A percentile compares a stretch with the other conserved stretches of the same genome.
phyloP scores from a whole-genome alignment of 2,797 vertebrate species.

The Spinus olivaceus region DNA sequence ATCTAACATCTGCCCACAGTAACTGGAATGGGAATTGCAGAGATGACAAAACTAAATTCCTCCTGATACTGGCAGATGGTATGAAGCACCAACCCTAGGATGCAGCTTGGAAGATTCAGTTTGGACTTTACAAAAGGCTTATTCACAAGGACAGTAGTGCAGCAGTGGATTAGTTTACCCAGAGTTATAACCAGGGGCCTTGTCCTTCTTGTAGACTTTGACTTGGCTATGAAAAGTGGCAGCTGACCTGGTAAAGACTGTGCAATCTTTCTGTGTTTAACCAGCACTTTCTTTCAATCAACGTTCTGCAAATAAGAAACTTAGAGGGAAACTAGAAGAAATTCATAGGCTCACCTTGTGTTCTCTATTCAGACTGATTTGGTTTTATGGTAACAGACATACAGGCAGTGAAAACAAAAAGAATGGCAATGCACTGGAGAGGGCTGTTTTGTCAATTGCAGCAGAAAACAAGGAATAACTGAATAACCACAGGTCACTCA shows the following conservation, averaged over 20 bases:
- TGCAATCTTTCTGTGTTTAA: neutral
- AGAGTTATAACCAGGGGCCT: neutral
- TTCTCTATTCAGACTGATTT: neutral
- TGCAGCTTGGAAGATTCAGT: neutral
- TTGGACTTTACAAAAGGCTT: neutral
- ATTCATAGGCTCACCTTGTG: neutral
- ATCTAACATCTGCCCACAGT: neutral
- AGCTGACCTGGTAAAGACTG: neutral
- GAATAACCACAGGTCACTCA: neutral
- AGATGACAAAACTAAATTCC: neutral
- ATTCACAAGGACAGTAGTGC: neutral
- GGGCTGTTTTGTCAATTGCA: neutral
- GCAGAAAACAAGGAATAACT: neutral
- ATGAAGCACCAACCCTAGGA: neutral
- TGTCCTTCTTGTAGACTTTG: neutral
- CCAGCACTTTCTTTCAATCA: neutral
- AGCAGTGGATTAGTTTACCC: neutral
- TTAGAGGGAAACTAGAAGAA: neutral
- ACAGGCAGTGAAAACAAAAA: neutral
- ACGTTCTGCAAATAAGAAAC: neutral
- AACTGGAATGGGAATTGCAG: neutral
- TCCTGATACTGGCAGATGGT: neutral
- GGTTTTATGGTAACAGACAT: neutral
- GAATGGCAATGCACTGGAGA: neutral
- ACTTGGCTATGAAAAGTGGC: neutral